phyloP scores from a whole-genome alignment of 2,113 vertebrate species.

The Tupaia tana region DNA sequence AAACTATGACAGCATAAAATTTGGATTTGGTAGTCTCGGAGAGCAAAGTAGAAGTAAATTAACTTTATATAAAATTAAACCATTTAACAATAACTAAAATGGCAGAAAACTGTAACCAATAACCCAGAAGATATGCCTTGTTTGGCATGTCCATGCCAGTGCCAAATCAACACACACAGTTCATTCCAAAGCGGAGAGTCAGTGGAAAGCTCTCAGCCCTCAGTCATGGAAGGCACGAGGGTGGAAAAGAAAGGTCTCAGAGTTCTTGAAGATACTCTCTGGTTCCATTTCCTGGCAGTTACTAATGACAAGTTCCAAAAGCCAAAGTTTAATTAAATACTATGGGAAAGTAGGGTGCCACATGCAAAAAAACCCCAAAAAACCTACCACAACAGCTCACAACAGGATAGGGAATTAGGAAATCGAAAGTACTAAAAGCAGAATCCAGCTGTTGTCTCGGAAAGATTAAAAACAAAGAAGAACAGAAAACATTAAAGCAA shows the following conservation, averaged over 20 bases:
- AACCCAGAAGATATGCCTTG: neutral
- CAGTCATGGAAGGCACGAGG: neutral
- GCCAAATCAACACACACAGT: neutral
- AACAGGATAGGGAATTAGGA: constrained; percentile 65
- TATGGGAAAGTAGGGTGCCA: constrained; percentile 35
- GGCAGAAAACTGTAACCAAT: neutral
- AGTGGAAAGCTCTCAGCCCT: neutral
- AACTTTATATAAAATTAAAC: constrained; percentile 19
- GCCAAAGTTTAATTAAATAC: constrained; percentile 57
- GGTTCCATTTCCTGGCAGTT: neutral
- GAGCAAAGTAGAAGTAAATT: constrained; percentile 11
- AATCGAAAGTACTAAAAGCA: constrained; percentile 37
- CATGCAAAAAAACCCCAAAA: neutral
- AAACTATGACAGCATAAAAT: constrained; percentile 33
- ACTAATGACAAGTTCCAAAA: constrained; percentile 7
- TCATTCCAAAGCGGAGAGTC: constrained; percentile 2
- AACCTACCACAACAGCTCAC: constrained; percentile 47
- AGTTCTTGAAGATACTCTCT: neutral
- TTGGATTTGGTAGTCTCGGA: neutral
- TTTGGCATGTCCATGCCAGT: neutral
- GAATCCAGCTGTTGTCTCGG: constrained; percentile 71
- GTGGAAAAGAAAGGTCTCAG: neutral
- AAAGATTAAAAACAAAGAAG: constrained; percentile 73
- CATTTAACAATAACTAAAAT: constrained; percentile 28
- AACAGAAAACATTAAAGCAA: constrained; percentile 55